These are phyloP conservation scores for Bombus confusus DNA, from an alignment of 1,140 invertebrate genomes.

Conservation along the genomic window DNA sequence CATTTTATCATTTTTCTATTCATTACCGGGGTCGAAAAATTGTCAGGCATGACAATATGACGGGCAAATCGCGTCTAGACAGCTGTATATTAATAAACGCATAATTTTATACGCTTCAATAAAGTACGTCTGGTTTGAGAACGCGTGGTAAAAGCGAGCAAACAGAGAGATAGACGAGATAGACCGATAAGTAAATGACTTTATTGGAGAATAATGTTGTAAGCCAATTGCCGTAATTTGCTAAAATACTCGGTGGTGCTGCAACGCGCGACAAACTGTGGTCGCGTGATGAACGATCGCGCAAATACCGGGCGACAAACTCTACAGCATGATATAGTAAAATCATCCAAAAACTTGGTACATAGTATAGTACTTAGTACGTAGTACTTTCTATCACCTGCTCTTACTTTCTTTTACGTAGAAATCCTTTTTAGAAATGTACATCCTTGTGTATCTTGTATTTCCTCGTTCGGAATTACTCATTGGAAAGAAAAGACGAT, in stretches of 20 bases:
- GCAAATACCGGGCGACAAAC: slow-evolving; percentile 21
- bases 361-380: background rate
- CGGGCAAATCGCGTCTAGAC: background rate
- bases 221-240: slow-evolving; percentile 49
- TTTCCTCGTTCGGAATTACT: background rate
- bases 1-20: no score
- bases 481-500: no score
- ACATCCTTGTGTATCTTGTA: no score
- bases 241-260: slow-evolving; percentile 14
- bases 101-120: background rate
- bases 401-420: background rate
- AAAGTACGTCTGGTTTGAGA: slow-evolving; percentile 26
- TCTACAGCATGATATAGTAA: background rate
- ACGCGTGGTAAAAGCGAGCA: slow-evolving; percentile 24
- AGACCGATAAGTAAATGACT: slow-evolving; percentile 50
- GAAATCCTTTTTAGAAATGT: no score
- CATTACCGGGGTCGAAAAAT: background rate
- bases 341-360: background rate
- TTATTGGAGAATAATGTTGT: slow-evolving; percentile 43
- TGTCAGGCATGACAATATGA: no score
- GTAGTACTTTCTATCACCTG: background rate
- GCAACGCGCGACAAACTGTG: slow-evolving; percentile 30
- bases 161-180: slow-evolving; percentile 34
- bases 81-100: background rate
- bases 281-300: slow-evolving; percentile 28